These are phyloP conservation scores for Drosophila fuyamai DNA, from an alignment of 1,140 invertebrate genomes.

Conservation along the genomic window DNA sequence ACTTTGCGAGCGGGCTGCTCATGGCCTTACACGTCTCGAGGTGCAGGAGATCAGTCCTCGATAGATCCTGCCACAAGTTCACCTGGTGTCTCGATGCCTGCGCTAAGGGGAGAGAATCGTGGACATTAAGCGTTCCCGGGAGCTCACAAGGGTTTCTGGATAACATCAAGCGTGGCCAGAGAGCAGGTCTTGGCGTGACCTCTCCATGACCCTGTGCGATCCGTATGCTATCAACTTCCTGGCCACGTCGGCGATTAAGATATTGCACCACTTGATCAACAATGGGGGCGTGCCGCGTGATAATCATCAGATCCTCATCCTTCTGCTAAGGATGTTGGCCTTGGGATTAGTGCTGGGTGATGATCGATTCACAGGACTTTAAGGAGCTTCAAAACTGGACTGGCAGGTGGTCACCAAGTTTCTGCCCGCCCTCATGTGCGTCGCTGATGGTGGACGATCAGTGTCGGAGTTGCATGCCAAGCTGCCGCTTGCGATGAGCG, in stretches of 20 bases:
- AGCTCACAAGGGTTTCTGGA: constrained; percentile 97
- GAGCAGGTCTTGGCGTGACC: constrained; percentile 95
- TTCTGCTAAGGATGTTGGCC: constrained; percentile 96
- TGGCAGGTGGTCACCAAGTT: constrained; percentile 97
- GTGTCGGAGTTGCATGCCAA: constrained; percentile 94
- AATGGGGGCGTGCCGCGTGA: constrained; percentile 95
- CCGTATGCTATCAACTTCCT: constrained; percentile 98
- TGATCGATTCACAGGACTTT: constrained; percentile 98
- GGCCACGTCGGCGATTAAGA: constrained; percentile 96
- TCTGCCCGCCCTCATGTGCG: constrained; percentile 96
- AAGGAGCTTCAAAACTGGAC: constrained; percentile 97
- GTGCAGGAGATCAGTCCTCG: constrained; percentile 97
- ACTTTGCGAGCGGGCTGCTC: constrained; percentile 95
- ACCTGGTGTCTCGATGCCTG: constrained; percentile 99
- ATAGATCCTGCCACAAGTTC: constrained; percentile 99
- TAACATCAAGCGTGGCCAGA: constrained; percentile 96
- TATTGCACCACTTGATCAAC: constrained; percentile 95
- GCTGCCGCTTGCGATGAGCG: constrained; percentile 96
- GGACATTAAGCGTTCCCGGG: constrained; percentile 96
- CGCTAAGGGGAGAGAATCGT: constrained; percentile 98
- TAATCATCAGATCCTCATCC: constrained; percentile 94
- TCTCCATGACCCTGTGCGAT: constrained; percentile 98
- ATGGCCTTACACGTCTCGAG: constrained; percentile 98
- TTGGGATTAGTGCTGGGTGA: constrained; percentile 97
- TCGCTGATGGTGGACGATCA: constrained; percentile 99